phyloP scores from a whole-genome alignment of 2,113 vertebrate genomes.

The Tetrao urogallus region DNA sequence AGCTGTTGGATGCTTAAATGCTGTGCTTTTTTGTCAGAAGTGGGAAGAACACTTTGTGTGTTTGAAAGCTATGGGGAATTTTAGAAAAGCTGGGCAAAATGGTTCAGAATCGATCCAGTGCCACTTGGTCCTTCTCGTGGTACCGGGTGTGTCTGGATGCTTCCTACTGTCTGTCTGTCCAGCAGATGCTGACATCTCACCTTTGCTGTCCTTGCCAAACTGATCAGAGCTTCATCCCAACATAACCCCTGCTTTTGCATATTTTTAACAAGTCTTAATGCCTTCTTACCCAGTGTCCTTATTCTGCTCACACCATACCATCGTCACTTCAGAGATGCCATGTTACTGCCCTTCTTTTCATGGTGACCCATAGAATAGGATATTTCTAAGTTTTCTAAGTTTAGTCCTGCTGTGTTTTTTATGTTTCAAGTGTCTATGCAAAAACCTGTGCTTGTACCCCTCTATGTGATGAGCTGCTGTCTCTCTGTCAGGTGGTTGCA shows the following conservation, averaged over 20 bases:
- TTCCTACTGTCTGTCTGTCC: background rate
- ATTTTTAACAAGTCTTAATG: background rate
- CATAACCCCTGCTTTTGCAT: background rate
- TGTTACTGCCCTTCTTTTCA: fast-evolving
- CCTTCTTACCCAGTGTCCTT: background rate
- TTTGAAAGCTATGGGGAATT: background rate
- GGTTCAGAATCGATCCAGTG: background rate
- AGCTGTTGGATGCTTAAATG: background rate
- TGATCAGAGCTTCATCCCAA: background rate
- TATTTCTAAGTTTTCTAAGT: background rate
- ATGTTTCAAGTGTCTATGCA: background rate
- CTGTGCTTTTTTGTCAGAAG: background rate
- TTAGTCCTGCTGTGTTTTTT: background rate
- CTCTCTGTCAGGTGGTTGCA: background rate
- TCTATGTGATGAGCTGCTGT: background rate
- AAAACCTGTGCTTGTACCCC: background rate
- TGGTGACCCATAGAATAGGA: background rate
- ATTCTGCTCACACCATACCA: fast-evolving
- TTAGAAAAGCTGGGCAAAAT: background rate
- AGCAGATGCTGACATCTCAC: fast-evolving
- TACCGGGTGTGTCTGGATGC: background rate
- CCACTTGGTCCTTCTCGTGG: background rate
- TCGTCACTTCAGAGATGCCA: background rate
- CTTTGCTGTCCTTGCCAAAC: background rate
- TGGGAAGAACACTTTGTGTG: background rate